Base-by-base conservation (phyloP, 2,888 invertebrate species). In the Acleris literana region DNA sequence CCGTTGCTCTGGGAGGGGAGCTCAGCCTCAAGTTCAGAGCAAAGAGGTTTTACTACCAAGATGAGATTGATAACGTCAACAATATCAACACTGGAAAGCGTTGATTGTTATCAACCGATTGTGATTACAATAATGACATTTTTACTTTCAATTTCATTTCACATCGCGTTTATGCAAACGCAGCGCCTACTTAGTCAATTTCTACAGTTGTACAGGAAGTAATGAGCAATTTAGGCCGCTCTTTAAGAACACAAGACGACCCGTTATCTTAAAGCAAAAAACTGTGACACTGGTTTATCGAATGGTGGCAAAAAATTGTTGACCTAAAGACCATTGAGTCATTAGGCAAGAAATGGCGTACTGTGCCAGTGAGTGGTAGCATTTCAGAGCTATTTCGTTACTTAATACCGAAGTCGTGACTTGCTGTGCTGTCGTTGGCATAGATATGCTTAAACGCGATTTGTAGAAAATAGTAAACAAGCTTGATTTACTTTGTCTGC, bases 351-450 rank as follows among this genome's bases (percentile, higher is more conserved):
- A 66, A 61, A 66, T 49, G 59, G 43, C 64, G 43, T 64, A 59
- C 44, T 52, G 51, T 46, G 61, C 56, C 44, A 61, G 65, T 33
- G 65, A 65, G 51, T 60, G 52, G 60, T 61, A 61, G 56, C 90
- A 90, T 91, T 91, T 87, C 77, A 74, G 81, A 88, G 82, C 79
- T 88, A 88, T 88, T 90, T 86, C 74, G 77, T 89, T 89, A 82
- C 82, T 78, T 80, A 76, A 78, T 81, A 79, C 82, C 83, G 80
- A 81, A 79, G 77, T 80, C 84, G 83, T 84, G 84, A 81, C 79
- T 82, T 74, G 76, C 79, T 82, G 82, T 83, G 79, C 79, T 78
- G 76, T 75, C 77, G 68, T 74, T 72, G 69, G 72, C 74, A 71
- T 68, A 73, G 70, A 73, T 73, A 46, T 44, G 39, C 39, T 53